Conservation (phyloP, 2,888 invertebrate genomes). For the Camptogramma bilineatum region DNA sequence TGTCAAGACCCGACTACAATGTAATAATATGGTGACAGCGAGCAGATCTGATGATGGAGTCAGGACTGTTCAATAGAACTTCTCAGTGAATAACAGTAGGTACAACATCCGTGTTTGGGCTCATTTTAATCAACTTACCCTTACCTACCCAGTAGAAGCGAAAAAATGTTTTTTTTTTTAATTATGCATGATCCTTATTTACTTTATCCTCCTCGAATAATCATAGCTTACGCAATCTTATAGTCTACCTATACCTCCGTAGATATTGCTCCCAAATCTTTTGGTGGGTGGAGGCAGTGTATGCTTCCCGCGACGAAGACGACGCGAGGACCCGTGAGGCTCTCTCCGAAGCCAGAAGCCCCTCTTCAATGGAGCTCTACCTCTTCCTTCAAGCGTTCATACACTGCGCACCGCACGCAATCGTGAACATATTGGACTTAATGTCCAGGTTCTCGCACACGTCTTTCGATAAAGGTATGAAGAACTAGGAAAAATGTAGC, state of each 20-base stretch:
- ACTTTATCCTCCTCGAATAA: too few relatives aligned
- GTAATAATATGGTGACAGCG: too few relatives aligned
- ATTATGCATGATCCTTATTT: too few relatives aligned
- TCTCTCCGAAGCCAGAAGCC: constrained; percentile 84
- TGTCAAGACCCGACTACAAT: too few relatives aligned
- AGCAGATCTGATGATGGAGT: too few relatives aligned
- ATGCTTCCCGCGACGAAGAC: constrained; percentile 79
- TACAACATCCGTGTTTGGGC: too few relatives aligned
- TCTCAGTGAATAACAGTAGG: too few relatives aligned
- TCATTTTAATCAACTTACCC: too few relatives aligned
- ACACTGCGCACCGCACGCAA: constrained; percentile 90
- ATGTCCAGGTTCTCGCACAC: constrained; percentile 85
- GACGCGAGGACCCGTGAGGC: constrained; percentile 87
- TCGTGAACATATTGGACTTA: constrained; percentile 83
- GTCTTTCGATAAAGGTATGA: constrained; percentile 88
- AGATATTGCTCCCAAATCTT: constrained; percentile 91
- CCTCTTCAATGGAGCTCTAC: constrained; percentile 90
- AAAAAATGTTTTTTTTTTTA: too few relatives aligned
- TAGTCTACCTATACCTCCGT: constrained; percentile 22
- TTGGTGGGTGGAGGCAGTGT: constrained; percentile 90
- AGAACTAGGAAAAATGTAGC: neutral
- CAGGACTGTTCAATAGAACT: too few relatives aligned
- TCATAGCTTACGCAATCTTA: neutral
- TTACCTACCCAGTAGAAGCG: too few relatives aligned
- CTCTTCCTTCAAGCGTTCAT: constrained; percentile 91